Evolutionary conservation across 2,797 vertebrate species (phyloP), one percentile per base, ranked within the genome.

Genomic region (Bradypus variegatus): DNA sequence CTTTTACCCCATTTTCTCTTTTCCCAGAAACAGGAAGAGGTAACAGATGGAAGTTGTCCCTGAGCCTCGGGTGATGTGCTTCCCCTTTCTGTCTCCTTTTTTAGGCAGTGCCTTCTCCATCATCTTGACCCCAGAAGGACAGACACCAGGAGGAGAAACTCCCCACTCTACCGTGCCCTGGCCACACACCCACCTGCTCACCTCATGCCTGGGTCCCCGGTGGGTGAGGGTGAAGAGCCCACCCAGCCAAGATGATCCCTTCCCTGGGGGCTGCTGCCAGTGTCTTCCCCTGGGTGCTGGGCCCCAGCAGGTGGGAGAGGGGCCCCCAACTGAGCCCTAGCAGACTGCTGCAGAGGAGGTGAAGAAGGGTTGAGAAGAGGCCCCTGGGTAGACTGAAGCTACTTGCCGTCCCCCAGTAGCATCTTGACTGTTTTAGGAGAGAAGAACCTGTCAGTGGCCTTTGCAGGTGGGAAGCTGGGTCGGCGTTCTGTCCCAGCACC

Each of bases 271-370:
- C 86, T 65, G 86, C 93, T 36, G 94, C 90, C 64, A 94, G 78
- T 83, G 76, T 93, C 91, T 86, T 95, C n/a, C 70, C 91, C 82
- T 88, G 76, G 91, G 90, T 91, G 81, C 83, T 33, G 81, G 95
- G 89, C 38, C 91, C 89, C 70, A 33, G 82, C 88, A 78, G 80
- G 76, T 89, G 96, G 93, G 94, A 94, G 80, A 88, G 89, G 72
- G 88, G 90, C 91, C 87, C 88, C 87, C 84, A 31, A 1, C 89
- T 86, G 92, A 95, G 79, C 88, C 94, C 88, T 33, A 75, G 70
- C 89, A 83, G 82, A 78, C 88, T 93, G 94, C 94, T 95, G 69
- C 95, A 95, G 91, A 92, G 94, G 73, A 96, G 95, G 95, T 96
- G 95, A 96, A 96, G 93, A 62, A n/a, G 60, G 86, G 21, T 64